These are phyloP conservation scores for Vanessa tameamea DNA, from an alignment of 1,140 invertebrate species.

Conservation along the genomic window DNA sequence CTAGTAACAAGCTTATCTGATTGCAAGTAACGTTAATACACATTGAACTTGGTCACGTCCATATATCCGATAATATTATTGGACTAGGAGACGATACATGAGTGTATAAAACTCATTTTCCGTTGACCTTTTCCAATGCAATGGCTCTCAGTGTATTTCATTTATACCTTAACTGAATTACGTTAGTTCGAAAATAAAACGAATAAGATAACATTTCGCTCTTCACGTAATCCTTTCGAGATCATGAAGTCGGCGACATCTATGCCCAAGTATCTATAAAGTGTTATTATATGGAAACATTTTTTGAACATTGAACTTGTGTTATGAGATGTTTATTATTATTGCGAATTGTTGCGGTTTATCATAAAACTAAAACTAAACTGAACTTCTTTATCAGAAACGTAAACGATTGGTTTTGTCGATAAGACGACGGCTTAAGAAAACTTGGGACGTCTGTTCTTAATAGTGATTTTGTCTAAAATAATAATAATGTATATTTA, in stretches of 20 bases:
- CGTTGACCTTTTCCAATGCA: neutral
- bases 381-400: too few relatives aligned
- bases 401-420: too few relatives aligned
- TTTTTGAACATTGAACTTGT: too few relatives aligned
- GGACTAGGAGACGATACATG: neutral
- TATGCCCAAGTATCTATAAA: too few relatives aligned
- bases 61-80: neutral
- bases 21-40: neutral
- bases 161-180: neutral
- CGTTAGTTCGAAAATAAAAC: constrained; percentile 1
- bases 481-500: too few relatives aligned
- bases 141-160: neutral
- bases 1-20: neutral
- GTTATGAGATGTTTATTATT: too few relatives aligned
- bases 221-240: neutral
- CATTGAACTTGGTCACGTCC: neutral
- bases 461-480: too few relatives aligned
- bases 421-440: too few relatives aligned
- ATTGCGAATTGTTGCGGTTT: too few relatives aligned
- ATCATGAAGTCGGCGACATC: neutral
- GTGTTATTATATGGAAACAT: too few relatives aligned
- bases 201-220: neutral
- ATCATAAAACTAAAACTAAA: too few relatives aligned
- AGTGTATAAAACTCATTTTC: neutral
- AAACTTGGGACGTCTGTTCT: too few relatives aligned